These are phyloP conservation scores for Heteromormyrus szaboi DNA, from an alignment of 2,797 vertebrate genomes.

Conservation along the genomic window DNA sequence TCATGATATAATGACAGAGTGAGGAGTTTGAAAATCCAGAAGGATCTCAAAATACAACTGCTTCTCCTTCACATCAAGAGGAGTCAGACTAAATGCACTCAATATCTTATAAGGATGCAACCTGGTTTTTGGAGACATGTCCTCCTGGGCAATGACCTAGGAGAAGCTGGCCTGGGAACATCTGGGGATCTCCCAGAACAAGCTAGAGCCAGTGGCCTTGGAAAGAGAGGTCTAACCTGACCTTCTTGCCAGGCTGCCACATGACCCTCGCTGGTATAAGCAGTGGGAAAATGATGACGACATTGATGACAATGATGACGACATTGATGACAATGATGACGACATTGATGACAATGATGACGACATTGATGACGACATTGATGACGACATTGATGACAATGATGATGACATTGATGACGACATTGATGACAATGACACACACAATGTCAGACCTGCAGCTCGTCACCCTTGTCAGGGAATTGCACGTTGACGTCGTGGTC, in stretches of 20 bases:
- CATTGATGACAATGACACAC: neutral
- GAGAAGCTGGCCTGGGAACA: neutral
- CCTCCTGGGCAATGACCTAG: neutral
- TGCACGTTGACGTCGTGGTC: slow-evolving; percentile 70
- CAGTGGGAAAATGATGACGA: neutral
- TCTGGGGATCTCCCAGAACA: neutral
- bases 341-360: neutral
- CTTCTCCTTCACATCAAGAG: neutral
- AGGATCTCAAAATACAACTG: neutral
- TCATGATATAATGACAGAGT: neutral
- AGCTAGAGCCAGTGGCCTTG: neutral
- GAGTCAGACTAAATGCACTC: neutral
- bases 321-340: neutral
- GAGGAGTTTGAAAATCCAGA: neutral
- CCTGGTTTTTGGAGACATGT: neutral
- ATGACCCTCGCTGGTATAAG: neutral
- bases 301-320: neutral
- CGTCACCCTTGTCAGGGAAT: slow-evolving; percentile 71
- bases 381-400: neutral
- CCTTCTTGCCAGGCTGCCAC: neutral
- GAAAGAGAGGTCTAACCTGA: neutral
- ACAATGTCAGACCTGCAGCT: slow-evolving; percentile 59
- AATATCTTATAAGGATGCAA: neutral
- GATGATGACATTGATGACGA: neutral
- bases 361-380: too few relatives aligned